Conservation (phyloP, 2,888 invertebrate species). For the Antitype chi region DNA sequence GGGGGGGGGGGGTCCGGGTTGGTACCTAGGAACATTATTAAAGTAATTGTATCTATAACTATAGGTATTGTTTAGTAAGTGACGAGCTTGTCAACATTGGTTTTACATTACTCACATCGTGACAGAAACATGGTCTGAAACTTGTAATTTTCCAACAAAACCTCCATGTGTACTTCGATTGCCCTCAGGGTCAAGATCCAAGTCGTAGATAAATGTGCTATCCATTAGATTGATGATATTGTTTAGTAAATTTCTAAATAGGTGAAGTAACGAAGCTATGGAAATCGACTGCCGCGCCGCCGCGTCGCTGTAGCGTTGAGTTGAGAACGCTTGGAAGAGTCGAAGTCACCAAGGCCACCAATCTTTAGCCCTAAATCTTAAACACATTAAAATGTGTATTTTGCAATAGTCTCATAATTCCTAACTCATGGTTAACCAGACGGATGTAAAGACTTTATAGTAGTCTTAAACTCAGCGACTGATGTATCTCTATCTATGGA, state of each 20-base stretch:
- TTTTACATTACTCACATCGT: not conserved
- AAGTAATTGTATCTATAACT: not conserved
- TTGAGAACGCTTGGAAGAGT: not conserved
- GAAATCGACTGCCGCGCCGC: slow-evolving; percentile 5
- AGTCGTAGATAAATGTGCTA: slow-evolving; percentile 36
- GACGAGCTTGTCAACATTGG: not conserved
- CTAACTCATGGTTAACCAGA: not conserved
- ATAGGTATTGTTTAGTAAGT: not conserved
- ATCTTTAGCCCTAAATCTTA: not conserved
- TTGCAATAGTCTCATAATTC: not conserved
- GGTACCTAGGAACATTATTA: not conserved
- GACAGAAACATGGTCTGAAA: slow-evolving; percentile 18
- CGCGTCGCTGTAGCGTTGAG: not conserved
- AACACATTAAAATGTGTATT: not conserved
- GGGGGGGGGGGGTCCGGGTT: no score
- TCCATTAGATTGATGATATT: slow-evolving; percentile 50
- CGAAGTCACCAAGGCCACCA: not conserved
- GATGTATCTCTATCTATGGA: not conserved
- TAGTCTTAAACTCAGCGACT: no score
- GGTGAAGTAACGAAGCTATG: slow-evolving; percentile 15
- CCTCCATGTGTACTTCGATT: slow-evolving; percentile 32
- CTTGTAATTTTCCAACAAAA: slow-evolving; percentile 34
- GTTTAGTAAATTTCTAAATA: slow-evolving; percentile 28
- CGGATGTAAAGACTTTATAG: not conserved
- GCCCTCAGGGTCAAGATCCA: slow-evolving; percentile 46